Evolutionary conservation across 2,113 vertebrate genomes (phyloP).

Genomic region (Tauraco erythrolophus): DNA sequence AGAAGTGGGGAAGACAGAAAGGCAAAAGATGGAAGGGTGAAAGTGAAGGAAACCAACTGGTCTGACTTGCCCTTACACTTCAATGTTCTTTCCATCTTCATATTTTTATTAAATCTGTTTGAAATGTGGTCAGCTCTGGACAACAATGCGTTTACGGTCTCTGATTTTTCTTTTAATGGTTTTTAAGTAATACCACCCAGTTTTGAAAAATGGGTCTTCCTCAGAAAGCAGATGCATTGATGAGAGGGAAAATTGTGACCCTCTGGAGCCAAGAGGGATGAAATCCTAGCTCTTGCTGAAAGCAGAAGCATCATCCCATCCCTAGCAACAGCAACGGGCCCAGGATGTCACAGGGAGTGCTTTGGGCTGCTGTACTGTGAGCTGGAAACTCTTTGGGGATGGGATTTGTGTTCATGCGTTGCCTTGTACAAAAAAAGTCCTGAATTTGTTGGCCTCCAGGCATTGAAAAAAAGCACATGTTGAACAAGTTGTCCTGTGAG

Average conservation of each 20-base stretch:
- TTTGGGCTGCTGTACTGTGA: not conserved
- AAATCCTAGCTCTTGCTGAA: not conserved
- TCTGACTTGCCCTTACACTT: not conserved
- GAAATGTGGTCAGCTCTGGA: not conserved
- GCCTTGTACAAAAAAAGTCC: not conserved
- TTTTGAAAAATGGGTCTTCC: not conserved
- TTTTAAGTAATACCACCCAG: not conserved
- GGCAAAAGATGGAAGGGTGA: not conserved
- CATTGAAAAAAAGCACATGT: not conserved
- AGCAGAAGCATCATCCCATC: not conserved
- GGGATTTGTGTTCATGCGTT: not conserved
- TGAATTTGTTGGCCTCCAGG: not conserved
- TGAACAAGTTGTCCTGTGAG: not conserved
- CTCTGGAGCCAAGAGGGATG: not conserved
- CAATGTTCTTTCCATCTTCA: not conserved
- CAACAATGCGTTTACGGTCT: not conserved
- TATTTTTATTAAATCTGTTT: not conserved
- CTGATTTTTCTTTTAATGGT: not conserved
- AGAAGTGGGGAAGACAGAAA: not conserved
- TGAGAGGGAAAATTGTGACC: constrained; percentile 28
- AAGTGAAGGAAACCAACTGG: not conserved
- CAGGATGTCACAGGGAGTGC: not conserved
- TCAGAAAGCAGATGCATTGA: not conserved
- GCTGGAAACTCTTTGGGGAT: not conserved
- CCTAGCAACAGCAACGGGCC: not conserved